Evolutionary conservation across 2,797 vertebrate genomes (phyloP).

Genomic region (Melanotaenia trifasciata): DNA sequence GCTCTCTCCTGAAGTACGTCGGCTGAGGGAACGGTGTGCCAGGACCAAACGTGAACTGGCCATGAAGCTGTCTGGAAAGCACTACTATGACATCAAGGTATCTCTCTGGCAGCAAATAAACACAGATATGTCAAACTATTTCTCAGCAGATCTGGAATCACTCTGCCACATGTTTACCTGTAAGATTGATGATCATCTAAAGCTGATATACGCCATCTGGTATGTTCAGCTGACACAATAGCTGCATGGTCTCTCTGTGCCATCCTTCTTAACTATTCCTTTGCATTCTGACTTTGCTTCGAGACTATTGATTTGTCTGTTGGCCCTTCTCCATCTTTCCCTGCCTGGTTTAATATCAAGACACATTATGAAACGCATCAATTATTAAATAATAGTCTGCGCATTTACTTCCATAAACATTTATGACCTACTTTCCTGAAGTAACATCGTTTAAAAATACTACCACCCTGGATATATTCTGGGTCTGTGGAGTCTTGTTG

Average conservation of each 20-base stretch:
- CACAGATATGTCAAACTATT: constrained; percentile 26
- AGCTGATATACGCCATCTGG: constrained; percentile 52
- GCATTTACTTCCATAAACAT: constrained; percentile 71
- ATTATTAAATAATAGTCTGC: constrained; percentile 65
- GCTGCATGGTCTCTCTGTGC: constrained; percentile 50
- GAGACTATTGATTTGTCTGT: constrained; percentile 35
- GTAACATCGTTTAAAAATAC: constrained; percentile 73
- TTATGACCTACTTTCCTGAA: constrained; percentile 76
- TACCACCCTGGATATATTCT: constrained; percentile 61
- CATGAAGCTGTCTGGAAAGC: constrained; percentile 90
- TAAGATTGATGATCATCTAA: constrained; percentile 40
- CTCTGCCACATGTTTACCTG: constrained; percentile 38
- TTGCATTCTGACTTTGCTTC: constrained; percentile 58
- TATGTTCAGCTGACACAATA: constrained; percentile 50
- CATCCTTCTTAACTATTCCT: constrained; percentile 55
- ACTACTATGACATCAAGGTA: constrained; percentile 95
- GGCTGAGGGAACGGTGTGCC: constrained; percentile 92
- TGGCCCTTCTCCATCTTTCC: constrained; percentile 33
- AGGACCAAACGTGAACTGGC: constrained; percentile 92
- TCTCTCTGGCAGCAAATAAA: constrained; percentile 35
- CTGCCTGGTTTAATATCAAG: constrained; percentile 52
- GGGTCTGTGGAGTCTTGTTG: constrained; percentile 66
- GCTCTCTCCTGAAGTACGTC: constrained; percentile 92
- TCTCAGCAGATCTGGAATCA: constrained; percentile 25
- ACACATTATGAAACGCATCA: constrained; percentile 59